Evolutionary conservation across 2,888 invertebrate genomes (phyloP), one percentile per base, ranked within the genome.

Genomic region (Lomographa bimaculata): DNA sequence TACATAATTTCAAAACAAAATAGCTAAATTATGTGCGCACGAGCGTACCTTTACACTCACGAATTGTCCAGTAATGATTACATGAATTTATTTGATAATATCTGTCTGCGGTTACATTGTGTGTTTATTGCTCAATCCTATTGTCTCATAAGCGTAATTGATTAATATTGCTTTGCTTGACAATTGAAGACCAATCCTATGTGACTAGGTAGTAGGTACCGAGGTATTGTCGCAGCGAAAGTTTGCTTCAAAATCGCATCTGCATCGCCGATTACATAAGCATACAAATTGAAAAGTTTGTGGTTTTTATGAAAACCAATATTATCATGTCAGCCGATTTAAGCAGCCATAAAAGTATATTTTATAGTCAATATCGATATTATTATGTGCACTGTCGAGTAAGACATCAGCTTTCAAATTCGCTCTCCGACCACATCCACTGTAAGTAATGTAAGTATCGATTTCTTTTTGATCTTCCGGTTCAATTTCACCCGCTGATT

Each of bases 401-500:
- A 57, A 65, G 61, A 56, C 57, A 56, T 61, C 61, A 59, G 58
- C 67, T 71, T 67, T 71, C 66, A 64, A 72, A 75, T 68, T 67
- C 61, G 59, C 52, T 60, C 61, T 62, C 56, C 68, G 67, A 63
- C 63, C 71, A 73, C 73, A 61, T 60, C 30, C 18, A 30, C 30
- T 29, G 42, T 42, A 36, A 42, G 42, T 42, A 52, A 54, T 44
- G 45, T 60, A 46, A 34, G 52, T 61, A 68, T 71, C 66, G 74
- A 79, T 79, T 79, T 82, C 75, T 74, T 77, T 72, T 69, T 69
- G 65, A 74, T 74, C 71, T 71, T 79, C 78, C 80, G 79, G 75
- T 77, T 73, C 62, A 72, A 65, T 80, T 81, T 81, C 79, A 67
- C 75, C 69, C 52, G 54, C 55, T 64, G 61, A 71, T 74, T 67